A percentile compares a stretch with the other conserved stretches of the same genome.
Evolutionary conservation across 2,888 invertebrate species (phyloP).

Genomic region (Zaprionus lineosus): DNA sequence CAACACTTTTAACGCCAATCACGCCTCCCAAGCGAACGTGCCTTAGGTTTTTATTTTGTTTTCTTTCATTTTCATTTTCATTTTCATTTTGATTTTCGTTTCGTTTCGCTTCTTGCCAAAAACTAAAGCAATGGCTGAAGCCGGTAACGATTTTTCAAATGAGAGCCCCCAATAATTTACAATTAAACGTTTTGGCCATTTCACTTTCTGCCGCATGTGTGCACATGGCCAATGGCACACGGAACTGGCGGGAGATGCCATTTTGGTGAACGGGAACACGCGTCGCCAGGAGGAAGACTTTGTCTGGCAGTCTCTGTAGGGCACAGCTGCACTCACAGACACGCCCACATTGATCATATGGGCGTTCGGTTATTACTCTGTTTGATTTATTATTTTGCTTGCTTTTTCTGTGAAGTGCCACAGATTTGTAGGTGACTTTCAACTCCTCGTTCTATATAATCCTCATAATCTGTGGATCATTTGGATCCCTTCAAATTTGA

Average conservation of each 20-base stretch:
- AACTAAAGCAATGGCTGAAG: conserved; percentile 4
- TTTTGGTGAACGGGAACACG: not conserved
- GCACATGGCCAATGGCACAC: not conserved
- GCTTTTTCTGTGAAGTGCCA: no score
- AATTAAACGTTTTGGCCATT: conserved; percentile 32
- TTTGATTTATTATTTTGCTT: no score
- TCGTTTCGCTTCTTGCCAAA: not conserved
- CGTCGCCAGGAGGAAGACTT: not conserved
- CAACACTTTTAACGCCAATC: conserved; percentile 30
- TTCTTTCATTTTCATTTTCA: not conserved
- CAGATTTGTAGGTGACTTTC: no score
- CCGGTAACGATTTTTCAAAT: conserved; percentile 12
- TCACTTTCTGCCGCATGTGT: conserved; percentile 36
- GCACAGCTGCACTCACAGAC: conserved; percentile 12
- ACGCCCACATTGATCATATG: not conserved
- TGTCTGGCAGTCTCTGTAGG: not conserved
- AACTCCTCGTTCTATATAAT: no score
- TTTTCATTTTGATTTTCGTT: no score
- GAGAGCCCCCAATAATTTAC: conserved; percentile 39
- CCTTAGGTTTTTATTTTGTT: conserved; percentile 2
- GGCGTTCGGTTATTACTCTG: not conserved
- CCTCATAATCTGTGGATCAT: no score
- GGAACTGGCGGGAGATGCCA: conserved; percentile 1
- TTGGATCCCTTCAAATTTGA: no score
- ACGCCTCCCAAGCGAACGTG: conserved; percentile 26